Conservation (phyloP, 2,888 invertebrate species). For the Girardia tigrina region DNA sequence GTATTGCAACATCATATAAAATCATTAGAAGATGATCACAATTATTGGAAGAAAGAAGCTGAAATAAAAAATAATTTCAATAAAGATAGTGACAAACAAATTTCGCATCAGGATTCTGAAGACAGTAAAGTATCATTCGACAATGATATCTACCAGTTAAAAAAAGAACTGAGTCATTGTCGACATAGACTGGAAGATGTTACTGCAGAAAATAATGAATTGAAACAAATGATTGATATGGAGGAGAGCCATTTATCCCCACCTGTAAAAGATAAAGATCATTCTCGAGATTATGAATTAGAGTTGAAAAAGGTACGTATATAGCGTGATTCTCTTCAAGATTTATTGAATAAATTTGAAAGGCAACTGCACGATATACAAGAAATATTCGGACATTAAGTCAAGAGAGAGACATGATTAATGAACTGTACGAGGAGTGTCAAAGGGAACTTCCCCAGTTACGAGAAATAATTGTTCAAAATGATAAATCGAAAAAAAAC, state of each 20-base stretch:
- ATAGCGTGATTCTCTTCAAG: slow-evolving; percentile 49
- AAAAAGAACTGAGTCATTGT: slow-evolving; percentile 3
- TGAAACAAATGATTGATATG: neutral
- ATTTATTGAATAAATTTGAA: slow-evolving; percentile 50
- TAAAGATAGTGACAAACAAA: neutral
- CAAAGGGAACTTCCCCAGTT: slow-evolving; percentile 45
- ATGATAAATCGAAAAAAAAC: slow-evolving; percentile 38
- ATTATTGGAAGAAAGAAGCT: slow-evolving; percentile 2
- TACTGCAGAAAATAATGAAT: neutral
- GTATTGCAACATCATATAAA: neutral
- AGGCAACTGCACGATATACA: slow-evolving; percentile 48
- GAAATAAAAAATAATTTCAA: neutral
- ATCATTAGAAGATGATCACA: neutral
- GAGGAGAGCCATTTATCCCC: neutral
- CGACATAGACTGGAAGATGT: neutral
- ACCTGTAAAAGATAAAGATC: slow-evolving; percentile 13
- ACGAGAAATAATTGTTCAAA: slow-evolving; percentile 42
- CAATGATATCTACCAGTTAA: neutral
- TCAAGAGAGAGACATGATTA: slow-evolving; percentile 47
- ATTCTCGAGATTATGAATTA: slow-evolving; percentile 31
- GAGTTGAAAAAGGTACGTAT: slow-evolving; percentile 43
- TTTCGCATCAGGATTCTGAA: neutral
- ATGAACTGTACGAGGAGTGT: slow-evolving; percentile 39
- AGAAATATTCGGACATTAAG: slow-evolving; percentile 50
- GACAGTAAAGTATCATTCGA: neutral